Base-by-base conservation (phyloP, 1,140 invertebrate genomes). In the Ips typographus region DNA sequence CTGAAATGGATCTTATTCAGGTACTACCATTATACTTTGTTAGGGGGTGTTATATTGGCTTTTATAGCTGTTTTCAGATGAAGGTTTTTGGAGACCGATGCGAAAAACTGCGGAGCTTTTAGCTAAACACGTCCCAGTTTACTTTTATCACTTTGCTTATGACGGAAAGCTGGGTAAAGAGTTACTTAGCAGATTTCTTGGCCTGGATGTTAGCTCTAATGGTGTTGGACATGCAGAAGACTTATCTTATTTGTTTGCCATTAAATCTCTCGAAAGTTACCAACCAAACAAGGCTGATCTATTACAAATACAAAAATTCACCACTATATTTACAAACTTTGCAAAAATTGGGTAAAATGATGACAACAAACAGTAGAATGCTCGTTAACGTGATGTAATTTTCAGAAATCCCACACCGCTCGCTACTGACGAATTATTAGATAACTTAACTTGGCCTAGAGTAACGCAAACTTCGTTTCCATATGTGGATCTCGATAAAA, bases 71-170 rank as follows among this genome's bases (percentile, higher is more conserved):
- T 36, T 68, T 4, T 40, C 57, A 42, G 57, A 62, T 2, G 57
- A 61, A 6, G 49, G 38, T 36, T 61, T 47, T 39, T 61, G 38
- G 40, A 60, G 57, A 37, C 66, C 66, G 4, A 22, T 42, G 7
- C 38, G 38, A 1, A 61, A 68, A 68, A 61, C 41, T 40, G 43
- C 57, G 3, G 8, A n/a, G 22, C 41, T 68, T 37, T 3, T 61
- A 8, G 7, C 58, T n/a, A 68, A 40, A 61, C 43, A 68, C 38
- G 42, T 7, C 37, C 66, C 66, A 5, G 58, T 61, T 42, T 68
- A 68, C 40, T 68, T 68, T 61, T 68, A 61, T 39, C 2, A 61
- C 2, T 68, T 68, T 53, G n/a, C 58, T 22, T 68, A 68, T 61
- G 57, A 68, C 57, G 66, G 66, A 22, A 39, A 53, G 42, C 7